These are phyloP conservation scores for Prolemur simus DNA, from an alignment of 2,113 vertebrate genomes.

Conservation along the genomic window DNA sequence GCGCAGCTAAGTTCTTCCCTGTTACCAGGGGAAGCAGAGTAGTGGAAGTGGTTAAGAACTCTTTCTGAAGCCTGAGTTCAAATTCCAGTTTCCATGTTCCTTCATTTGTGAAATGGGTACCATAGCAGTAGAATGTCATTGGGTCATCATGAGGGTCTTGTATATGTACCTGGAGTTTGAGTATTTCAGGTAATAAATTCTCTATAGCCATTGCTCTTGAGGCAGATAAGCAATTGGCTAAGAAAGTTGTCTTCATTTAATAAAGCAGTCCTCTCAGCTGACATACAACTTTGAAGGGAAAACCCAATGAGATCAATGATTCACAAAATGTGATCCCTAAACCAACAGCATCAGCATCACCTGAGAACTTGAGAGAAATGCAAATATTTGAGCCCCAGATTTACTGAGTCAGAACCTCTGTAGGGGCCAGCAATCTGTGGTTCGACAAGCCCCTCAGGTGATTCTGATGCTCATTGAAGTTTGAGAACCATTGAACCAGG, in stretches of 20 bases:
- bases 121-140: background rate
- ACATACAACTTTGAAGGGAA: constrained; percentile 4
- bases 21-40: background rate
- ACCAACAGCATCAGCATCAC: background rate
- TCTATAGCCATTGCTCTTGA: background rate
- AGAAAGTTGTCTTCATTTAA: background rate
- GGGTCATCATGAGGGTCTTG: background rate
- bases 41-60: background rate
- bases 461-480: background rate
- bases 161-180: background rate
- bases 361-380: background rate
- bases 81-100: background rate
- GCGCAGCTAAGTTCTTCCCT: constrained; percentile 1
- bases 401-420: background rate
- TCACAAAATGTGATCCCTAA: background rate
- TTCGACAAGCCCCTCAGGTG: background rate
- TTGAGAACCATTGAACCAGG: background rate
- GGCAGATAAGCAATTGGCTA: background rate
- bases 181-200: background rate
- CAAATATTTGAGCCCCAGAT: background rate
- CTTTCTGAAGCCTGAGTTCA: background rate
- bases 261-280: background rate
- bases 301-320: background rate
- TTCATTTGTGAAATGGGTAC: constrained; percentile 1
- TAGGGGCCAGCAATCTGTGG: background rate